These are phyloP conservation scores for Leptonema lineaticorne DNA, from an alignment of 1,140 invertebrate species.

Conservation along the genomic window DNA sequence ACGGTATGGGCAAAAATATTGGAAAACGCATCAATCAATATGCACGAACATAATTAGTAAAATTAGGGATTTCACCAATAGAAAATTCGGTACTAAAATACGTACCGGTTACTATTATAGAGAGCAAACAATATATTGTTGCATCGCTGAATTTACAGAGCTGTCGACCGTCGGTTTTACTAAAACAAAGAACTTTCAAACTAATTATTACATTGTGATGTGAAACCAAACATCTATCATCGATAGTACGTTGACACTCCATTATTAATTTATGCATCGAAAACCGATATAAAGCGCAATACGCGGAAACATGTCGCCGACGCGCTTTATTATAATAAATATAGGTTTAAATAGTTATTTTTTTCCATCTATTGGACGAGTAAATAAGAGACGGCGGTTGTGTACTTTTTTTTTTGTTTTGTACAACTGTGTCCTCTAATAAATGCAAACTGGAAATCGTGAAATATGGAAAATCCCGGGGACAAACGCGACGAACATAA, in stretches of 20 bases:
- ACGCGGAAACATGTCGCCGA: background rate
- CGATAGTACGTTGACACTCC: slow-evolving; percentile 2
- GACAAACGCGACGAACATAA: slow-evolving; percentile 7
- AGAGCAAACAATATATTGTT: background rate
- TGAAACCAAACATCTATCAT: slow-evolving; percentile 18
- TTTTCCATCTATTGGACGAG: background rate
- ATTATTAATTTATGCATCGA: slow-evolving; percentile 9
- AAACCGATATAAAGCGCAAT: background rate
- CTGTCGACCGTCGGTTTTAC: background rate
- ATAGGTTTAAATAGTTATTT: background rate
- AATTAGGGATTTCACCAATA: too few relatives aligned
- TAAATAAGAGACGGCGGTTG: background rate
- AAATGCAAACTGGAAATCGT: slow-evolving; percentile 5
- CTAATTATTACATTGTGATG: slow-evolving; percentile 15
- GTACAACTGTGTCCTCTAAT: background rate
- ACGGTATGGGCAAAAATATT: too few relatives aligned
- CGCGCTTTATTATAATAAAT: background rate
- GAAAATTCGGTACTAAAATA: too few relatives aligned
- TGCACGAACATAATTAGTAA: too few relatives aligned
- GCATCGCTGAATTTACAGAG: slow-evolving; percentile 3
- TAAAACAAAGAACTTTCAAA: slow-evolving; percentile 19
- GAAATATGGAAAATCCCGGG: slow-evolving; percentile 25
- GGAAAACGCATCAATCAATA: too few relatives aligned
- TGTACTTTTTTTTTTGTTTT: too few relatives aligned
- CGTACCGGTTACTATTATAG: too few relatives aligned